These are phyloP conservation scores for Aythya baeri DNA, from an alignment of 2,113 vertebrate species.

Conservation along the genomic window DNA sequence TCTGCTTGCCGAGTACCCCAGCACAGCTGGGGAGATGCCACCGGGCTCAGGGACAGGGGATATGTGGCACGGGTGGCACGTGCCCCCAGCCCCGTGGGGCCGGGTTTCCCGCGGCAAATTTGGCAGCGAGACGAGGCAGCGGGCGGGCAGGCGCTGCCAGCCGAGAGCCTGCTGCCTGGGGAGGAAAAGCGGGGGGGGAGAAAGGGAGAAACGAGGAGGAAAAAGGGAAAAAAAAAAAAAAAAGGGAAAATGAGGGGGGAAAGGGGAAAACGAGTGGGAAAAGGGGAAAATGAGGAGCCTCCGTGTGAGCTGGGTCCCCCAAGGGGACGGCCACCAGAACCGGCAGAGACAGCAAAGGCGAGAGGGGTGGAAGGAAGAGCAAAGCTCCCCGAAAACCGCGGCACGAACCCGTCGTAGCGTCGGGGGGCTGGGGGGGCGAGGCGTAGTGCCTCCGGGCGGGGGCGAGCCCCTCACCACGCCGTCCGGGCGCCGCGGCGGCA, in stretches of 20 bases:
- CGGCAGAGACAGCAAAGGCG: background rate
- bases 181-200: background rate
- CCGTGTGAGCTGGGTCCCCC: background rate
- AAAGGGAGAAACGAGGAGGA: background rate
- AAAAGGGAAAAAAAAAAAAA: background rate
- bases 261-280: background rate
- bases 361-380: background rate
- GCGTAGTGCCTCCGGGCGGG: background rate
- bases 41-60: background rate
- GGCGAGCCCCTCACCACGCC: background rate
- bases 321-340: no score
- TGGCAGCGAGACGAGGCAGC: no score
- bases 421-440: background rate
- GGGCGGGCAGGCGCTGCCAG: no score
- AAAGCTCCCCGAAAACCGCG: background rate
- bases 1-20: background rate
- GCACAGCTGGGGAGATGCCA: background rate
- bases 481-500: constrained; percentile 42
- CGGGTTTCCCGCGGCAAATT: no score
- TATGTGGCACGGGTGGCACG: accelerated
- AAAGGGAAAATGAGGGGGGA: no score
- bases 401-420: background rate
- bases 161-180: no score
- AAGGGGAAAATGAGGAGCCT: background rate
- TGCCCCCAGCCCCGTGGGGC: background rate